Evolutionary conservation across 2,888 invertebrate genomes (phyloP), one percentile per base, ranked within the genome.

Genomic region (Choristoneura rosaceana): DNA sequence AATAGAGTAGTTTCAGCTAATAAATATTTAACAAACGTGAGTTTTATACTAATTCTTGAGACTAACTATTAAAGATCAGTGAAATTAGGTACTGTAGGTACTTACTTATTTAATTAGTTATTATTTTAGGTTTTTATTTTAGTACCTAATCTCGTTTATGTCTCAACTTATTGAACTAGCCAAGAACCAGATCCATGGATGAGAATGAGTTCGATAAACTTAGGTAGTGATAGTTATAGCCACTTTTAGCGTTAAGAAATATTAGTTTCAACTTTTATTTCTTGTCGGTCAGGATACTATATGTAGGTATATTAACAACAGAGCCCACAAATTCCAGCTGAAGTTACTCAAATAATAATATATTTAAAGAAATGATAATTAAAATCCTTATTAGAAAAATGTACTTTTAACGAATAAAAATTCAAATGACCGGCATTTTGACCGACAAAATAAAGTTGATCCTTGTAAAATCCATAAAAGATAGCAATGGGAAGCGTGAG

Each of bases 401-500:
- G 9, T 17, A 10, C 10, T 25, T 55, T 25, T 52, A 8, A 1
- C 25, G 12, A 12, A 38, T 0, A 63, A n/a, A 14, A 43, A 17
- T 14, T 17, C 4, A 45, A 62, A 60, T 68, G 74, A 74, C 77
- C 78, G 75, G 38, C 38, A 38, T 38, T 38, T 38, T 38, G 38
- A 38, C 74, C 76, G 76, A 77, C 74, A 77, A 76, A 77, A 75
- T 77, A 76, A 73, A 52, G 50, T 34, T 63, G 17, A 45, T 66
- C 63, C 63, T 43, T 66, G 58, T 68, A 52, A 64, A 58, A 76
- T 70, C 71, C 58, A 62, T 63, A 33, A 50, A 10, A 15, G 3
- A 33, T 8, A 64, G 34, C 47, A 34, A 41, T 47, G 14, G 58
- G 62, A 58, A 63, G 62, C 67, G 64, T 60, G 60, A 70, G 70